Conservation (phyloP, 2,113 vertebrate genomes). For the Hippotragus niger region DNA sequence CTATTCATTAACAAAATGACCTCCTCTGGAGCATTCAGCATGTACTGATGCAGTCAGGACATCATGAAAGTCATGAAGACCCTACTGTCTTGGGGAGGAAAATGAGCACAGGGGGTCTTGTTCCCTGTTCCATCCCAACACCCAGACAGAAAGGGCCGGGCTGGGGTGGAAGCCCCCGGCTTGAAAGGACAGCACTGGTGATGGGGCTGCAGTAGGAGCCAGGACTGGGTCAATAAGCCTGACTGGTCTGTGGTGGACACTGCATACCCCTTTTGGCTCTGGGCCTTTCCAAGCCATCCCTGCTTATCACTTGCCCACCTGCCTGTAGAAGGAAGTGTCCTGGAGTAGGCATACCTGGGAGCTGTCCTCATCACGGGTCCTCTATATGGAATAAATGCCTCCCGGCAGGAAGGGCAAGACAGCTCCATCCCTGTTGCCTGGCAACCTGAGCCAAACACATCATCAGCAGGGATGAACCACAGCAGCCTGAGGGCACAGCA, state of each 20-base stretch:
- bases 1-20: neutral
- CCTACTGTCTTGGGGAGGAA: neutral
- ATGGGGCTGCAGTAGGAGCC: neutral
- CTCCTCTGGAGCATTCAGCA: neutral
- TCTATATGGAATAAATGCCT: neutral
- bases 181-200: neutral
- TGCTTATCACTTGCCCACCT: neutral
- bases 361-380: neutral
- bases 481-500: neutral
- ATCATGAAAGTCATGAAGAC: neutral
- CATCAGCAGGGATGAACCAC: neutral
- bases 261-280: neutral
- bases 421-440: neutral
- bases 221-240: neutral
- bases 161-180: neutral
- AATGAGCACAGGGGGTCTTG: neutral
- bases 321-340: neutral
- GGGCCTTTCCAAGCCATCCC: neutral
- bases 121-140: neutral
- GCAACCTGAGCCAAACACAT: slow-evolving; percentile 21
- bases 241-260: neutral
- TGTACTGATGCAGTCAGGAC: neutral
- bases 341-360: neutral
- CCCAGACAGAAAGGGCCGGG: neutral
- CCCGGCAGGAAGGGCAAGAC: neutral